Percentiles rank a stretch among this genome's conserved stretches.
phyloP scores from a whole-genome alignment of 2,888 invertebrate species.

The Scaptomyza flava region DNA sequence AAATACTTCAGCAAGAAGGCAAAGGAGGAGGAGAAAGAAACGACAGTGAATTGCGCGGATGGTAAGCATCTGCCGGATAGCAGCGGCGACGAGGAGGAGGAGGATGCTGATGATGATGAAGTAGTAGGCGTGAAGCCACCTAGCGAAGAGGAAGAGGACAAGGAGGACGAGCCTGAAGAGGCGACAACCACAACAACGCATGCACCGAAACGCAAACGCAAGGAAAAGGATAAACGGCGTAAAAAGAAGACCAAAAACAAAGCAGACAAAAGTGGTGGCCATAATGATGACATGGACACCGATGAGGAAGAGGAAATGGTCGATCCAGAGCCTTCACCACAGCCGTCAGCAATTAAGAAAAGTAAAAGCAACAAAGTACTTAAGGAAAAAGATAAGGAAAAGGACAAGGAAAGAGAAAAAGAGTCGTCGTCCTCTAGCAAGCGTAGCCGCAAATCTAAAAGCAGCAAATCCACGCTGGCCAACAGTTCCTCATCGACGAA shows the following conservation, averaged over 20 bases:
- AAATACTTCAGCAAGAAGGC: slow-evolving; percentile 84
- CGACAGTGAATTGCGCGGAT: slow-evolving; percentile 21
- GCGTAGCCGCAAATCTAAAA: slow-evolving; percentile 57
- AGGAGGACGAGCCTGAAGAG: slow-evolving; percentile 23
- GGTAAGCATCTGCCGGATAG: slow-evolving; percentile 37
- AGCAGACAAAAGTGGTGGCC: slow-evolving; percentile 30
- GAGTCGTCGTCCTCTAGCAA: slow-evolving; percentile 37
- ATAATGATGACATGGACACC: slow-evolving; percentile 59
- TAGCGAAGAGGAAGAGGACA: slow-evolving; percentile 30
- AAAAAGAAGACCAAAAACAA: slow-evolving; percentile 82
- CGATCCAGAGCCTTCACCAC: slow-evolving; percentile 45
- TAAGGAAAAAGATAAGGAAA: slow-evolving; percentile 55
- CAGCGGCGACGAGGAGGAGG: slow-evolving; percentile 47
- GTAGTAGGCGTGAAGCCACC: not conserved
- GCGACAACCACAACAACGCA: slow-evolving; percentile 19
- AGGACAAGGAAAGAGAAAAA: slow-evolving; percentile 37
- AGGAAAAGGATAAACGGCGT: slow-evolving; percentile 83
- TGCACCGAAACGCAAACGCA: slow-evolving; percentile 81
- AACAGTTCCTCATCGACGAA: slow-evolving; percentile 36
- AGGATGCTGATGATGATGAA: not conserved
- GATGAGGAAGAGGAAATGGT: slow-evolving; percentile 72
- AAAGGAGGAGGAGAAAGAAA: slow-evolving; percentile 67
- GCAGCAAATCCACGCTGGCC: slow-evolving; percentile 43
- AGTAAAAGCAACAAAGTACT: slow-evolving; percentile 52
- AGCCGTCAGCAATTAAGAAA: slow-evolving; percentile 45